phyloP scores from a whole-genome alignment of 2,113 vertebrate genomes.

The Capreolus pygargus region DNA sequence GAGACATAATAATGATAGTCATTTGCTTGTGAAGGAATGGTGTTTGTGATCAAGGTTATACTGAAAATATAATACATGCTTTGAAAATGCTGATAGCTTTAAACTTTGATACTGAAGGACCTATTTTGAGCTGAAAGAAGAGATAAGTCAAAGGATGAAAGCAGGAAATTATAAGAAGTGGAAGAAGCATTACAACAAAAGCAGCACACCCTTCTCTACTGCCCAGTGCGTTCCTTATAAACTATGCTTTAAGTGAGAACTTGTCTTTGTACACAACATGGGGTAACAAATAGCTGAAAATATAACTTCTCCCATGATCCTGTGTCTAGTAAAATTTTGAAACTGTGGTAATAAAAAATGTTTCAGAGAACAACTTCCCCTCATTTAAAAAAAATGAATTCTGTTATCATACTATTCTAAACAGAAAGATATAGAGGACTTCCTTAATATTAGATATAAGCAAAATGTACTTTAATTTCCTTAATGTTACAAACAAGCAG shows the following conservation, averaged over 20 bases:
- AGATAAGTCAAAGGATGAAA: constrained; percentile 68
- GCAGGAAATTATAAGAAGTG: constrained; percentile 50
- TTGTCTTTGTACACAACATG: background rate
- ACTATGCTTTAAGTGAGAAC: constrained; percentile 3
- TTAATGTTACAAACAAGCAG: constrained; percentile 46
- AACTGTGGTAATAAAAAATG: constrained; percentile 52
- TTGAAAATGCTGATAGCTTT: constrained; percentile 40
- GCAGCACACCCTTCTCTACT: constrained; percentile 63
- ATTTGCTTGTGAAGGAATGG: constrained; percentile 42
- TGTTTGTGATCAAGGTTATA: constrained; percentile 37
- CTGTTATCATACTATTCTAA: constrained; percentile 30
- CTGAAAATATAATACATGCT: background rate
- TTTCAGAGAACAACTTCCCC: constrained; percentile 73
- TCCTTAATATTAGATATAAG: constrained; percentile 39
- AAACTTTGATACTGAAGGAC: constrained; percentile 46
- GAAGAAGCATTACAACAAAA: constrained; percentile 61
- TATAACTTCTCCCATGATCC: background rate
- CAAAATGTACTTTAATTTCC: constrained; percentile 24
- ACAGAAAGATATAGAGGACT: constrained; percentile 37
- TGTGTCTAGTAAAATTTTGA: constrained; percentile 32
- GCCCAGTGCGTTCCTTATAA: constrained; percentile 52
- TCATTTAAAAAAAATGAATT: constrained; percentile 48
- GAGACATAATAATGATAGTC: constrained; percentile 27
- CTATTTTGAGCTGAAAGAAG: constrained; percentile 64
- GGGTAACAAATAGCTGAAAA: constrained; percentile 18